These are phyloP conservation scores for Tetraneura akinire DNA, from an alignment of 1,140 invertebrate genomes.

Conservation along the genomic window DNA sequence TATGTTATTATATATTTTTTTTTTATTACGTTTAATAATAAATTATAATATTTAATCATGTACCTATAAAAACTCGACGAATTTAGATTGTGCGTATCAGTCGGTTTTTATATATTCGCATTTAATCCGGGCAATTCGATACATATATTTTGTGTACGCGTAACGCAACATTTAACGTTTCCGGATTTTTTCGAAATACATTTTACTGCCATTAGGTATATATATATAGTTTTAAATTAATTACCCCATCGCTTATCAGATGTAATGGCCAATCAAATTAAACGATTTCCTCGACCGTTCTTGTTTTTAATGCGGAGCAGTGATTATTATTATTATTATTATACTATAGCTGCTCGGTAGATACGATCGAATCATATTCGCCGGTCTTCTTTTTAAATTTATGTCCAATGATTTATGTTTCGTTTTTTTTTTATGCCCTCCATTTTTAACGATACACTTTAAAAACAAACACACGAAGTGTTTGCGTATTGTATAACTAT, in stretches of 20 bases:
- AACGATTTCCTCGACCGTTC: not conserved
- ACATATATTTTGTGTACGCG: no score
- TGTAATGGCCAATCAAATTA: slow-evolving; percentile 6
- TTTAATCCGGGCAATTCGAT: not conserved
- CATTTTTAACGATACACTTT: not conserved
- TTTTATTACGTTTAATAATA: no score
- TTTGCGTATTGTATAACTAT: no score
- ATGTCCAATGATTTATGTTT: not conserved
- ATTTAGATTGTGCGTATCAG: not conserved
- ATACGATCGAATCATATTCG: not conserved
- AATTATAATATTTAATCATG: not conserved
- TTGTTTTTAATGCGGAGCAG: no score
- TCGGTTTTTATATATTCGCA: no score
- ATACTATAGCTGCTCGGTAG: not conserved
- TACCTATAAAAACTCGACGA: not conserved
- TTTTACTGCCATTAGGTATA: not conserved
- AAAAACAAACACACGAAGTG: not conserved
- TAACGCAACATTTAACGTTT: slow-evolving; percentile 2
- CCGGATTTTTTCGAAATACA: not conserved
- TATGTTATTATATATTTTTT: no score
- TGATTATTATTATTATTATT: no score
- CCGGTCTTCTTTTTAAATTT: not conserved
- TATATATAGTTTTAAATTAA: slow-evolving; percentile 3
- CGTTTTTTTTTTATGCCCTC: not conserved
- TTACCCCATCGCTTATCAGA: not conserved